Percentiles rank a stretch among this genome's conserved stretches.
Evolutionary conservation across 2,888 invertebrate genomes (phyloP).

Genomic region (Melanostoma mellinum): DNA sequence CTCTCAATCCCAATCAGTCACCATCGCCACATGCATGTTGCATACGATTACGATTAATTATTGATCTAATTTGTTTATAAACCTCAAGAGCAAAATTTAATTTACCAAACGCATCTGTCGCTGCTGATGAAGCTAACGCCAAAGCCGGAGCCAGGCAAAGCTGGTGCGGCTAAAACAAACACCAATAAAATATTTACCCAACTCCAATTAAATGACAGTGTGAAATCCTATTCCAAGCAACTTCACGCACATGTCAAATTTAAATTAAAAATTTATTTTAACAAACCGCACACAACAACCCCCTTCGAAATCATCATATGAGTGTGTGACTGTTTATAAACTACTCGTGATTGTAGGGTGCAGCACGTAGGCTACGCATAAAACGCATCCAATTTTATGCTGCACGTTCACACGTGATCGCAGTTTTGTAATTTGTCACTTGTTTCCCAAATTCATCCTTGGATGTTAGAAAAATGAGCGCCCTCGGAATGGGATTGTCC

Average conservation of each 20-base stretch:
- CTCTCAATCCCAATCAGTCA: not conserved
- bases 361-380: conserved; percentile 19
- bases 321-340: too few species aligned
- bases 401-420: conserved; percentile 23
- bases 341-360: not conserved
- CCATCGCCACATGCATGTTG: not conserved
- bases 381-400: conserved; percentile 28
- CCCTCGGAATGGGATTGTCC: conserved; percentile 4
- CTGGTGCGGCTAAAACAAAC: conserved; percentile 20
- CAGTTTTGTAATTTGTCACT: conserved; percentile 53
- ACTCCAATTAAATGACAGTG: conserved; percentile 62
- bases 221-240: conserved; percentile 35
- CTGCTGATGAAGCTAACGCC: not conserved
- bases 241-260: conserved; percentile 48
- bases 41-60: conserved; percentile 47
- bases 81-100: conserved; percentile 52
- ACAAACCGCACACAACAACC: not conserved
- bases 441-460: conserved; percentile 6
- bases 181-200: conserved; percentile 65
- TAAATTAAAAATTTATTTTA: conserved; percentile 58
- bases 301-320: too few species aligned
- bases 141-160: not conserved
- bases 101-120: conserved; percentile 46
- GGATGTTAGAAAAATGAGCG: not conserved
- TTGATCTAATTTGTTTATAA: conserved; percentile 67